Percentiles rank a stretch among this genome's conserved stretches.
Conservation (phyloP, 1,140 invertebrate species). For the Dendrolimus kikuchii region DNA sequence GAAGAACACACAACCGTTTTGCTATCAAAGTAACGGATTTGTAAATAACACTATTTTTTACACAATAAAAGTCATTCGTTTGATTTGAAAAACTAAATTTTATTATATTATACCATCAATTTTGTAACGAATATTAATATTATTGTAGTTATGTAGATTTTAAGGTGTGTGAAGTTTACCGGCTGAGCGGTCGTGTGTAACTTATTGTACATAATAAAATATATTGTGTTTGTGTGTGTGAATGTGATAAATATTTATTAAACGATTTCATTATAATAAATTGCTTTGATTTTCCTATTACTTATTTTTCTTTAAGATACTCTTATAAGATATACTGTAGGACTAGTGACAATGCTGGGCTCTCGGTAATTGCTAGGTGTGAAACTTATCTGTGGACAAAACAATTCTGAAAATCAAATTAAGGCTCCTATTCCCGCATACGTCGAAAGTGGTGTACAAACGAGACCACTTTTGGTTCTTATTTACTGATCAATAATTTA, state of each 20-base stretch:
- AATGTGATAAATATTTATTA: constrained; percentile 56
- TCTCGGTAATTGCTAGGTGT: too few species aligned
- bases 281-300: constrained; percentile 11
- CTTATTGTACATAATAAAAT: constrained; percentile 40
- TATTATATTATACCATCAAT: constrained; percentile 1
- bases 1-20: constrained; percentile 3
- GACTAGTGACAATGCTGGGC: too few species aligned
- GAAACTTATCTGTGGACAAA: too few species aligned
- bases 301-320: not conserved
- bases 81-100: not conserved
- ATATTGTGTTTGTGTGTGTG: constrained; percentile 57
- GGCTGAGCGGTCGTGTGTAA: constrained; percentile 22
- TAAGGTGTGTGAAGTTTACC: constrained; percentile 16
- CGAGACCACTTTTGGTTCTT: too few species aligned
- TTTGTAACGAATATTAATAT: not conserved
- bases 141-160: not conserved
- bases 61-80: constrained; percentile 5
- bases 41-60: constrained; percentile 10
- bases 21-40: constrained; percentile 11
- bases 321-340: not conserved
- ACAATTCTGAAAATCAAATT: too few species aligned
- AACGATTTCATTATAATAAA: constrained; percentile 20
- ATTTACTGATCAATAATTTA: too few species aligned
- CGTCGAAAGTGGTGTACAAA: too few species aligned
- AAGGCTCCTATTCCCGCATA: too few species aligned